phyloP scores from a whole-genome alignment of 2,888 invertebrate genomes.

The Agrotis clavis region DNA sequence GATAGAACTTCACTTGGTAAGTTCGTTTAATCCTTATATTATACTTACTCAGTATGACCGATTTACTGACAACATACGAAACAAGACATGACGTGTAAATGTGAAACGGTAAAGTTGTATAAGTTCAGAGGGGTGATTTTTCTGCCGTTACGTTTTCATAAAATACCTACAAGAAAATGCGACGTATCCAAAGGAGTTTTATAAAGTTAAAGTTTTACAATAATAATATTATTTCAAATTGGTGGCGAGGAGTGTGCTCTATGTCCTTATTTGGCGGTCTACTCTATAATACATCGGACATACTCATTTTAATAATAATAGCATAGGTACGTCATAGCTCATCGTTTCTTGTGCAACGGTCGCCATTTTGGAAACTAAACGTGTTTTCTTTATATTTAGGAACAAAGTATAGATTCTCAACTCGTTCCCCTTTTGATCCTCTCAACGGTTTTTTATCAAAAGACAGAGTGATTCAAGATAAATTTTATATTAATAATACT shows the following conservation, averaged over 20 bases:
- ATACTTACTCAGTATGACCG: too few relatives aligned
- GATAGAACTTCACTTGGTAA: too few relatives aligned
- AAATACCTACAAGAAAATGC: conserved; percentile 6
- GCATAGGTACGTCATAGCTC: conserved; percentile 55
- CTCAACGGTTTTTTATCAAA: too few relatives aligned
- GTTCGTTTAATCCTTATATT: too few relatives aligned
- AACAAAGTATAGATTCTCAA: conserved; percentile 27
- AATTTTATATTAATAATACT: too few relatives aligned
- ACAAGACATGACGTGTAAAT: conserved; percentile 9
- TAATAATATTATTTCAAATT: conserved; percentile 16
- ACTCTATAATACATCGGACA: conserved; percentile 55
- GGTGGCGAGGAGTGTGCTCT: conserved; percentile 13
- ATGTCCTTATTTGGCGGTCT: conserved; percentile 44
- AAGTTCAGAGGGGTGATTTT: background rate
- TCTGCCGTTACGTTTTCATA: background rate
- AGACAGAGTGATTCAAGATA: too few relatives aligned
- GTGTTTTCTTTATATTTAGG: conserved; percentile 21
- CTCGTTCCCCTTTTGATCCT: too few relatives aligned
- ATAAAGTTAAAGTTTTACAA: conserved; percentile 9
- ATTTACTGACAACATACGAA: background rate
- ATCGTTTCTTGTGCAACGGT: conserved; percentile 9
- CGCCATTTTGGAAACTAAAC: conserved; percentile 19
- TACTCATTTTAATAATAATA: conserved; percentile 65
- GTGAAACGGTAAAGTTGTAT: conserved; percentile 7
- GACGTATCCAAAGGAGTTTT: background rate